These are phyloP conservation scores for Sialis lutaria DNA, from an alignment of 2,888 invertebrate species.

Conservation along the genomic window DNA sequence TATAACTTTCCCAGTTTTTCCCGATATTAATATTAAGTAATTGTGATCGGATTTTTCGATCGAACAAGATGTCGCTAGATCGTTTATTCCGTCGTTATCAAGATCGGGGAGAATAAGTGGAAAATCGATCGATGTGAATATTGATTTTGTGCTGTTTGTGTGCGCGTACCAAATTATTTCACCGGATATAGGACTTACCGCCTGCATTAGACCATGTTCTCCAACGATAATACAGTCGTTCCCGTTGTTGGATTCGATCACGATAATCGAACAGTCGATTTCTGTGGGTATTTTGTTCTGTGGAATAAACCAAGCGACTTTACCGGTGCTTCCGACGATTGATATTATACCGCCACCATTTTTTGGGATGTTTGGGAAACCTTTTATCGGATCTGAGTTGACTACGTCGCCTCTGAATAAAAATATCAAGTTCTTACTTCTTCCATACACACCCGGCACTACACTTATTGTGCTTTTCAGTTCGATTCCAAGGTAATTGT, in stretches of 20 bases:
- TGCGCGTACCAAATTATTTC: constrained; percentile 41
- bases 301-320: constrained; percentile 55
- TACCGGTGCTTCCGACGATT: constrained; percentile 49
- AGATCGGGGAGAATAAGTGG: constrained; percentile 56
- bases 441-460: constrained; percentile 42
- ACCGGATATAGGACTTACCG: constrained; percentile 41
- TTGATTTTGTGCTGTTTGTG: constrained; percentile 30
- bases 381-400: constrained; percentile 28
- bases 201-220: constrained; percentile 42
- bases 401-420: constrained; percentile 53
- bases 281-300: constrained; percentile 49
- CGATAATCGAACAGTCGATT: constrained; percentile 56
- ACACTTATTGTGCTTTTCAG: constrained; percentile 51
- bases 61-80: constrained; percentile 43
- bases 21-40: constrained; percentile 49
- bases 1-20: constrained; percentile 47
- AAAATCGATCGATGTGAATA: constrained; percentile 42
- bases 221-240: constrained; percentile 62
- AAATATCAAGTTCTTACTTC: constrained; percentile 53
- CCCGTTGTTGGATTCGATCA: constrained; percentile 51
- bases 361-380: constrained; percentile 20
- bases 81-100: constrained; percentile 50
- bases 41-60: constrained; percentile 34
- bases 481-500: constrained; percentile 49
- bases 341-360: constrained; percentile 50